Percentiles rank a stretch among this genome's conserved stretches.
These are phyloP conservation scores for Flabesymbios commensalis DNA, from an alignment of 2,888 invertebrate genomes.

Conservation along the genomic window DNA sequence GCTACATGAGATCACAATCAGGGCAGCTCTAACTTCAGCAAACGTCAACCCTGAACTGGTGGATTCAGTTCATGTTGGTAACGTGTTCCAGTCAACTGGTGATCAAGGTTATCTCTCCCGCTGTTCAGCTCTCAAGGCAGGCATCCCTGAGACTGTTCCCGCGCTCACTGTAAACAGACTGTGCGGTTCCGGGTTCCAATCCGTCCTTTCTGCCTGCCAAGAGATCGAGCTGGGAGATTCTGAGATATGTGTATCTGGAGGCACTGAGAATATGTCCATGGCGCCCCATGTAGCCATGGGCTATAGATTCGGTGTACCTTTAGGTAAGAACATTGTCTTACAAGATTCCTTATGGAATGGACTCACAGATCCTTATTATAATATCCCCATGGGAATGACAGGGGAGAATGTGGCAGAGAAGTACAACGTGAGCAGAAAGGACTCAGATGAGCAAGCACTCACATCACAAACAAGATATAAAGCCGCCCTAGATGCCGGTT, in stretches of 20 bases:
- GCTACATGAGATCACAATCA: slow-evolving; percentile 72
- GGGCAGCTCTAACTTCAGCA: slow-evolving; percentile 58
- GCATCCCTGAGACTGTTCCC: slow-evolving; percentile 78
- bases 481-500: slow-evolving; percentile 71
- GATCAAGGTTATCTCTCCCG: slow-evolving; percentile 83
- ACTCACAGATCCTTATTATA: slow-evolving; percentile 84
- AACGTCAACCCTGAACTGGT: slow-evolving; percentile 79
- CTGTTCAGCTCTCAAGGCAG: slow-evolving; percentile 82
- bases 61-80: slow-evolving; percentile 87
- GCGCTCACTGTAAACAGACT: slow-evolving; percentile 88
- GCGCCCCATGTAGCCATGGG: slow-evolving; percentile 80
- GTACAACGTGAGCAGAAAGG: slow-evolving; percentile 52
- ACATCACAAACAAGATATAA: slow-evolving; percentile 88
- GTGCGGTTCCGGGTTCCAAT: slow-evolving; percentile 97
- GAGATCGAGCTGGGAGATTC: slow-evolving; percentile 85
- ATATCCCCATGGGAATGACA: slow-evolving; percentile 93
- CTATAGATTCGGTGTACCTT: slow-evolving; percentile 82
- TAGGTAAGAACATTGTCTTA: slow-evolving; percentile 74
- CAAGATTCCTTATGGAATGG: slow-evolving; percentile 91
- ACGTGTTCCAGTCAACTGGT: slow-evolving; percentile 75
- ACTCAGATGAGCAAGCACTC: slow-evolving; percentile 79
- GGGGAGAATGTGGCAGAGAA: slow-evolving; percentile 61
- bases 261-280: slow-evolving; percentile 94
- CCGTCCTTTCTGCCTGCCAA: slow-evolving; percentile 84
- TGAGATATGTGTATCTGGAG: slow-evolving; percentile 85